Evolutionary conservation across 2,797 vertebrate species (phyloP), one percentile per base, ranked within the genome.

Genomic region (Oreonectes daqikongensis): DNA sequence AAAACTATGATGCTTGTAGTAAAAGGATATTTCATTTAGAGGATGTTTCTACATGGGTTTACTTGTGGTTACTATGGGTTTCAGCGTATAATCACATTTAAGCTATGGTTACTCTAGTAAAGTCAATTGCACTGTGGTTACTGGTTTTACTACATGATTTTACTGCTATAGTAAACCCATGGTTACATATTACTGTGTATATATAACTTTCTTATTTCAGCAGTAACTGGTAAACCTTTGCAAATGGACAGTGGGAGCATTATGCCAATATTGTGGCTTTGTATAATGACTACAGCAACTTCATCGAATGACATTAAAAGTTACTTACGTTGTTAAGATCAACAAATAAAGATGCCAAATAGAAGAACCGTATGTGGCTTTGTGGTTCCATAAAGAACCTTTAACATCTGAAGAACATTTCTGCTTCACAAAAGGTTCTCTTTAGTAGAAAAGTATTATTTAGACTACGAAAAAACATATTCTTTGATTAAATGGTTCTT

Each of bases 211-310:
- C n/a, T n/a, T n/a, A n/a, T n/a, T n/a, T n/a, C n/a, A n/a, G n/a
- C n/a, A 22, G 50, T 22, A 22, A 52, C 8, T 52, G 50, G 15
- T 50, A 1, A n/a, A 50, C 7, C 6, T 50, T 50, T 12, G 18
- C 55, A 46, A 24, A 32, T 63, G 61, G 28, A 26, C 60, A 64
- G 18, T 48, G 32, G 53, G 15, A 26, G n/a, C 30, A 35, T 52
- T 15, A 53, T 53, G 52, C 22, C 44, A 73, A 79, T 48, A 79
- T 42, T 11, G 4, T 35, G n/a, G n/a, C n/a, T n/a, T n/a, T n/a
- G n/a, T n/a, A n/a, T n/a, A n/a, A n/a, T n/a, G n/a, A n/a, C n/a
- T n/a, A n/a, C n/a, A n/a, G n/a, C n/a, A 32, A 32, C 32, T 57
- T 53, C 30, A 53, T 32, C 46, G 30, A 15, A 26, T 42, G 40